Percentiles rank a stretch among this genome's conserved stretches.
phyloP scores from a whole-genome alignment of 2,113 vertebrate species.

The Percopsis transmontana region DNA sequence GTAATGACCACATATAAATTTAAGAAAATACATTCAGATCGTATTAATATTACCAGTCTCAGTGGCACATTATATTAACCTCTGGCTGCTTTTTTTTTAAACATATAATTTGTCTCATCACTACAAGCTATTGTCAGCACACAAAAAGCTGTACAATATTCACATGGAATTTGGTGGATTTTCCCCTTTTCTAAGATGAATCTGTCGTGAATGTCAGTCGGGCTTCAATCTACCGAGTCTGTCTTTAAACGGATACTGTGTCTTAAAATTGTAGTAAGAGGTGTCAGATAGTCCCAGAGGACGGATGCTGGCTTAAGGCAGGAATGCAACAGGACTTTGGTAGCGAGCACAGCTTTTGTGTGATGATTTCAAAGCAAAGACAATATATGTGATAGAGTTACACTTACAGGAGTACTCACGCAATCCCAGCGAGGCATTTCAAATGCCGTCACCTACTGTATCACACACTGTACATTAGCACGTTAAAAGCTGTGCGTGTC shows the following conservation, averaged over 20 bases:
- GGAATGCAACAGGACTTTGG: slow-evolving; percentile 10
- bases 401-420: slow-evolving; percentile 2
- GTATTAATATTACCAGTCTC: too few species aligned
- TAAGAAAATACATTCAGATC: too few species aligned
- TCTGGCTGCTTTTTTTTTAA: too few species aligned
- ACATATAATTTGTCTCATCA: neutral
- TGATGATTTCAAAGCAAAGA: neutral
- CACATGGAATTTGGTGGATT: slow-evolving; percentile 6
- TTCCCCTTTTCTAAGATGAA: neutral
- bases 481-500: neutral
- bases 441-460: slow-evolving; percentile 2
- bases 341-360: neutral
- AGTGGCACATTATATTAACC: too few species aligned
- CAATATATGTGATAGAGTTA: slow-evolving; percentile 5
- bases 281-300: neutral
- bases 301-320: neutral
- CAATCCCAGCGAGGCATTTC: neutral
- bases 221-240: neutral
- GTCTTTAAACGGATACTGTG: neutral
- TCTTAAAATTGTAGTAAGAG: neutral
- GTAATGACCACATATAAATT: too few species aligned
- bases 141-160: slow-evolving; percentile 12
- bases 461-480: neutral
- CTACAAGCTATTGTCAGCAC: neutral
- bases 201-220: neutral